Percentiles rank a stretch among this genome's conserved stretches.
Conservation (phyloP, 92 coral and sea anemone species). For the Isaurus tuberculatus region DNA sequence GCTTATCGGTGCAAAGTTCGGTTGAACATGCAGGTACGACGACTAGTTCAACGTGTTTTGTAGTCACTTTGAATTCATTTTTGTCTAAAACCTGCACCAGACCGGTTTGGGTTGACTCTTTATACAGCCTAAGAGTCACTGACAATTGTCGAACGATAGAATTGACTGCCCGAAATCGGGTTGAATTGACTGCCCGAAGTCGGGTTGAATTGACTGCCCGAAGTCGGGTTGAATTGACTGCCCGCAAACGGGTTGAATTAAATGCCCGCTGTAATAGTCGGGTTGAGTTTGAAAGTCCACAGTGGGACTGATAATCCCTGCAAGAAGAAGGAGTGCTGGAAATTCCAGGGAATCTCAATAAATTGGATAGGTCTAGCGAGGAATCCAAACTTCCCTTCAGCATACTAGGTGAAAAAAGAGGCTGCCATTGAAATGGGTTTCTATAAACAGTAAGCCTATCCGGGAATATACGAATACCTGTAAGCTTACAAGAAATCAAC, state of each 20-base stretch:
- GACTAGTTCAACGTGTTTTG: slow-evolving; percentile 41
- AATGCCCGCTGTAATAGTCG: slow-evolving; percentile 44
- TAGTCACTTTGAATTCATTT: slow-evolving; percentile 31
- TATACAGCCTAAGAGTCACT: slow-evolving; percentile 33
- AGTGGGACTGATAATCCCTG: slow-evolving; percentile 38
- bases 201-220: slow-evolving; percentile 35
- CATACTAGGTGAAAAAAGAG: slow-evolving; percentile 21
- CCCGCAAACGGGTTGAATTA: slow-evolving; percentile 36
- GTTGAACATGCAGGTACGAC: slow-evolving; percentile 26
- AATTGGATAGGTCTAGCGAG: slow-evolving; percentile 39
- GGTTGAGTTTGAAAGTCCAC: slow-evolving; percentile 47
- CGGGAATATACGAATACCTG: background rate
- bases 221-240: slow-evolving; percentile 38
- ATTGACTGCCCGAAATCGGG: slow-evolving; percentile 16
- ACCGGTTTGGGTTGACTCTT: slow-evolving; percentile 41
- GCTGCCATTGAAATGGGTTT: slow-evolving; percentile 7
- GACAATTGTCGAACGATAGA: slow-evolving; percentile 16
- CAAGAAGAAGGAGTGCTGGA: slow-evolving; percentile 40
- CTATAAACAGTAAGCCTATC: slow-evolving; percentile 22
- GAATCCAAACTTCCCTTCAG: slow-evolving; percentile 24
- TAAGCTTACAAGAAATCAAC: slow-evolving; percentile 28
- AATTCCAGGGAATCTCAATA: slow-evolving; percentile 22
- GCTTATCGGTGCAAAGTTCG: slow-evolving; percentile 37
- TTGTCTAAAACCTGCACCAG: slow-evolving; percentile 25
- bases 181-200: slow-evolving; percentile 44